Percentiles rank a stretch among this genome's conserved stretches.
These are phyloP conservation scores for Yponomeuta evonymella DNA, from an alignment of 2,888 invertebrate genomes.

Conservation along the genomic window DNA sequence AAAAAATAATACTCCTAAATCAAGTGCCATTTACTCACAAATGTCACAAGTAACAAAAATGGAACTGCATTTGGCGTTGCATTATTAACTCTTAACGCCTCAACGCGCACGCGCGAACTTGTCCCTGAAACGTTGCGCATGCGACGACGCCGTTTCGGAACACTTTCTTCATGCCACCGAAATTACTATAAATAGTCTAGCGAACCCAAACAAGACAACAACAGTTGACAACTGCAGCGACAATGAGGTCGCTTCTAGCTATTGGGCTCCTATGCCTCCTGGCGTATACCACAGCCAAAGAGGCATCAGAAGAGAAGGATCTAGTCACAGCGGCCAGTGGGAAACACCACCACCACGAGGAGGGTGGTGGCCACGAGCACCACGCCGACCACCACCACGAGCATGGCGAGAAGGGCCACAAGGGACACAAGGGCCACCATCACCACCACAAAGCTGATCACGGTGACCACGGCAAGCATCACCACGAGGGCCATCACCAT, in stretches of 20 bases:
- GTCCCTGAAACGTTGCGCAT: constrained; percentile 42
- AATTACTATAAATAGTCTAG: constrained; percentile 61
- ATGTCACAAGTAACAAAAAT: neutral
- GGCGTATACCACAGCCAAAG: constrained; percentile 28
- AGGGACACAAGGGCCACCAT: constrained; percentile 20
- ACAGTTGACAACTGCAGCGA: constrained; percentile 23
- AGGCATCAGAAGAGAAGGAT: constrained; percentile 11
- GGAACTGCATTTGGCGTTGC: neutral
- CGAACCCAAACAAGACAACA: constrained; percentile 40
- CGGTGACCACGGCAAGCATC: constrained; percentile 20
- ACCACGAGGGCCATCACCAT: constrained; percentile 19
- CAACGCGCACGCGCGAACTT: constrained; percentile 17
- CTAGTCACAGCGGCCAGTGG: constrained; percentile 15
- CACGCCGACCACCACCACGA: constrained; percentile 20
- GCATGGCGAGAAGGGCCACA: constrained; percentile 20
- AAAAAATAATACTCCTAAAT: no score
- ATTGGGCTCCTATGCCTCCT: constrained; percentile 58
- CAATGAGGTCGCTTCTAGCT: constrained; percentile 60
- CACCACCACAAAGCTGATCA: constrained; percentile 21
- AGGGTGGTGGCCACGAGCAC: constrained; percentile 20
- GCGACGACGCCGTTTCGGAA: constrained; percentile 41
- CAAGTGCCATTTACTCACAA: neutral
- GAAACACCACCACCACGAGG: constrained; percentile 18
- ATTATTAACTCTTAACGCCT: neutral
- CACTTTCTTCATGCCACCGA: constrained; percentile 55